A percentile compares a stretch with the other conserved stretches of the same genome.
phyloP scores from a whole-genome alignment of 2,797 vertebrate genomes.

The Typhlichthys subterraneus region DNA sequence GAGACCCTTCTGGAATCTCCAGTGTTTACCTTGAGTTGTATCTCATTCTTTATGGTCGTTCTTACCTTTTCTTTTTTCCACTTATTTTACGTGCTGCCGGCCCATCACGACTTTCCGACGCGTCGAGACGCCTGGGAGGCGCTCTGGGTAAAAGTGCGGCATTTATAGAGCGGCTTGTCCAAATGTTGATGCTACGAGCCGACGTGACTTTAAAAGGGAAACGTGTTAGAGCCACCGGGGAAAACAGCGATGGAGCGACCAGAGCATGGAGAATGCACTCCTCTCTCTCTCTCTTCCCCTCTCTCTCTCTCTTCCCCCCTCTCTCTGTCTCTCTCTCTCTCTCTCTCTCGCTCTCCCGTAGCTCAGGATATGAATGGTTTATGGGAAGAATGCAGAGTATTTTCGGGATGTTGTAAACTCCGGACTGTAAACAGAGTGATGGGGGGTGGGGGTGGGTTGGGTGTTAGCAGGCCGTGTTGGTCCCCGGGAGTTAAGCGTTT shows the following conservation, averaged over 20 bases:
- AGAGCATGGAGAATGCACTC: constrained; percentile 34
- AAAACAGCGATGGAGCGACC: constrained; percentile 54
- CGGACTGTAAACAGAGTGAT: constrained; percentile 53
- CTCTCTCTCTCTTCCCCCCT: not conserved
- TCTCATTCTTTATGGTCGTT: constrained; percentile 31
- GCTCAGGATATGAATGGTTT: constrained; percentile 28
- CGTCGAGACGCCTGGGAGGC: too few relatives aligned
- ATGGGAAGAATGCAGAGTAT: constrained; percentile 49
- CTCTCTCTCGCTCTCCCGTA: constrained; percentile 3
- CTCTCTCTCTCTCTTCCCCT: not conserved
- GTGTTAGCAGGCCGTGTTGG: constrained; percentile 1
- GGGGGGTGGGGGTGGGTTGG: too few relatives aligned
- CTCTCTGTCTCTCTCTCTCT: constrained; percentile 4
- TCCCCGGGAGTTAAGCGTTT: constrained; percentile 2
- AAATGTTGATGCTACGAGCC: constrained; percentile 66
- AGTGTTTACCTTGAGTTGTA: constrained; percentile 44
- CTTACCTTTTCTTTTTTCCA: constrained; percentile 14
- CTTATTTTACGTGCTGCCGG: constrained; percentile 43
- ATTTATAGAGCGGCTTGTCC: constrained; percentile 57
- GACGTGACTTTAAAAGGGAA: constrained; percentile 62
- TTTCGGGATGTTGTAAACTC: constrained; percentile 31
- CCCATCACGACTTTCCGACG: not conserved
- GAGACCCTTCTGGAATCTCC: not conserved
- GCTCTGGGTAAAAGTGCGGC: too few relatives aligned
- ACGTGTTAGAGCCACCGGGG: constrained; percentile 47